Evolutionary conservation across 2,113 vertebrate genomes (phyloP).

Genomic region (Coryphaenoides rupestris): DNA sequence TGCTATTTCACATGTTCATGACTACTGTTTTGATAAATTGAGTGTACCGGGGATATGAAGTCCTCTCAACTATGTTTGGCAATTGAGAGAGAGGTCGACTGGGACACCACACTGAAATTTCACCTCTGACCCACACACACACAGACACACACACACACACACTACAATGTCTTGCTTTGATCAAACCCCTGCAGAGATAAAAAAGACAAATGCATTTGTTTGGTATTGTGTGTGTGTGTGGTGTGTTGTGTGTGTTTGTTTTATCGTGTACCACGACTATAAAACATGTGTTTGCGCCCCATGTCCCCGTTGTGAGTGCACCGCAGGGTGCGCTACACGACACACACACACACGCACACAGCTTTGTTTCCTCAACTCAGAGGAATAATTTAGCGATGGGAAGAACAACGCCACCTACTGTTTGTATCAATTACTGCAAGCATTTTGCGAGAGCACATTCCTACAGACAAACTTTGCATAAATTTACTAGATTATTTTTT

Average conservation of each 20-base stretch:
- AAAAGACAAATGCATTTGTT: neutral
- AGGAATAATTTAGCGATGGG: neutral
- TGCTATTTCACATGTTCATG: no score
- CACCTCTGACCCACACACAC: conserved; percentile 1
- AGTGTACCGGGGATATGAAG: no score
- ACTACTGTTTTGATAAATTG: no score
- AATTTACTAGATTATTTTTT: neutral
- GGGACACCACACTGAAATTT: conserved; percentile 3
- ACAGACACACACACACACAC: no score
- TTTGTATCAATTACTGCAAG: neutral
- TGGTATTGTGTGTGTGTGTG: neutral
- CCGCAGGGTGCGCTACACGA: neutral
- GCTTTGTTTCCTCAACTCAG: neutral
- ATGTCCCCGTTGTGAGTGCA: neutral
- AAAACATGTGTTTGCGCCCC: neutral
- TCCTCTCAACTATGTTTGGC: no score
- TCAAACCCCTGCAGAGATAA: conserved; percentile 7
- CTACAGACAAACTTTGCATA: neutral
- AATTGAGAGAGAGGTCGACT: no score
- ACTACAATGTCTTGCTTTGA: neutral
- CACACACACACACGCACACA: neutral
- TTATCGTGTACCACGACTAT: neutral
- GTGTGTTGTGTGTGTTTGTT: conserved; percentile 8
- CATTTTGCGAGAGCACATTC: neutral
- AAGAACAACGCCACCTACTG: neutral